Conservation (phyloP, 2,797 vertebrate genomes). For the Loris lydekkerianus region DNA sequence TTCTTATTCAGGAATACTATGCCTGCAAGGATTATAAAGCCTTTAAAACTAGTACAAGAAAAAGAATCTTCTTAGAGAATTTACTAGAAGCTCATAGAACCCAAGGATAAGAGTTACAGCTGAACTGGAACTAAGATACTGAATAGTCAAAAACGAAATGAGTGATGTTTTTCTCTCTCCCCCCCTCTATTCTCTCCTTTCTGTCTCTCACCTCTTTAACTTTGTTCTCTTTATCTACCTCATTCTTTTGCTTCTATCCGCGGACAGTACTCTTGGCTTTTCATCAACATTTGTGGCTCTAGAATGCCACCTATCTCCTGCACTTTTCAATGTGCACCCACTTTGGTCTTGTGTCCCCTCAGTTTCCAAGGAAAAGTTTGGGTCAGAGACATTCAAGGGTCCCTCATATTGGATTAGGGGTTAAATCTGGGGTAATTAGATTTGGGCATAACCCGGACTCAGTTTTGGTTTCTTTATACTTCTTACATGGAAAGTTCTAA, state of each 20-base stretch:
- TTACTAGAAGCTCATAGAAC: not conserved
- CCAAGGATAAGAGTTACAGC: not conserved
- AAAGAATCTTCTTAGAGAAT: not conserved
- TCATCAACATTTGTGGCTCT: not conserved
- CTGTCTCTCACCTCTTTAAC: not conserved
- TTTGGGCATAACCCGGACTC: not conserved
- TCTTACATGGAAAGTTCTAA: not conserved
- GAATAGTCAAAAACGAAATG: not conserved
- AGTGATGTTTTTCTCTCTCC: not conserved
- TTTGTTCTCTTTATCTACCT: not conserved
- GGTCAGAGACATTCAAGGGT: not conserved
- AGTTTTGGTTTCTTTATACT: not conserved
- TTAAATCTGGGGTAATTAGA: not conserved
- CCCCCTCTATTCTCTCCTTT: not conserved
- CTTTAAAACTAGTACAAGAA: not conserved
- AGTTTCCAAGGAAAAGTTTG: not conserved
- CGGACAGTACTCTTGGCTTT: not conserved
- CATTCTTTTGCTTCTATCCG: not conserved
- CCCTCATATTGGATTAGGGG: accelerated
- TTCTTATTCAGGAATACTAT: not conserved
- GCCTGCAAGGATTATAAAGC: not conserved
- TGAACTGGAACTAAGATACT: not conserved
- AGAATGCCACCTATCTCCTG: not conserved
- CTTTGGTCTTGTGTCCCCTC: not conserved
- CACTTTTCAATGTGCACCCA: not conserved